These are phyloP conservation scores for Pammene fasciana DNA, from an alignment of 2,888 invertebrate genomes.

Conservation along the genomic window DNA sequence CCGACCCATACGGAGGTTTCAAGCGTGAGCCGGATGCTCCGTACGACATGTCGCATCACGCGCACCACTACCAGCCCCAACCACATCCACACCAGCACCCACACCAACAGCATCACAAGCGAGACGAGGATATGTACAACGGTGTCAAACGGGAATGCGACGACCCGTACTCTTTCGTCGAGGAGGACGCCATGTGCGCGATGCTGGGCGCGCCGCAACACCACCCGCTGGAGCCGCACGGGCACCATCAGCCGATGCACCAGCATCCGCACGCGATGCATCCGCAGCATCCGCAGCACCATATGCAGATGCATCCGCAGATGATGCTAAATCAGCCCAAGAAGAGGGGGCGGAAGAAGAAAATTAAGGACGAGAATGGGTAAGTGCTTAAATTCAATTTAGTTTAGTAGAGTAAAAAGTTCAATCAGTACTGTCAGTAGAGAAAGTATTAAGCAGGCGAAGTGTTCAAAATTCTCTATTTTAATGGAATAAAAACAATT, in stretches of 20 bases:
- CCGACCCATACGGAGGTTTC: constrained; percentile 69
- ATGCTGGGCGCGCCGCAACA: constrained; percentile 74
- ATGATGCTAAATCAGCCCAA: constrained; percentile 86
- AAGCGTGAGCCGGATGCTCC: constrained; percentile 75
- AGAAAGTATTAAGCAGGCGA: no score
- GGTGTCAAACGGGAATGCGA: constrained; percentile 85
- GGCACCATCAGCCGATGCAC: constrained; percentile 63
- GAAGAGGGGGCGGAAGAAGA: constrained; percentile 94
- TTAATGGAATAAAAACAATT: no score
- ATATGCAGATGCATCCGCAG: constrained; percentile 70
- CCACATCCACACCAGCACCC: constrained; percentile 45
- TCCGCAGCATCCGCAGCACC: constrained; percentile 50
- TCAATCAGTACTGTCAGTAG: no score
- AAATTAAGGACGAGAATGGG: constrained; percentile 86
- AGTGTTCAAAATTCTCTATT: no score
- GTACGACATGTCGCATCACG: constrained; percentile 76
- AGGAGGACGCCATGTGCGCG: constrained; percentile 87
- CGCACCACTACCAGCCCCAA: constrained; percentile 52
- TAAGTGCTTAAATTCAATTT: constrained; percentile 49
- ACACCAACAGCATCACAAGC: constrained; percentile 55
- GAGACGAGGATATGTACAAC: constrained; percentile 73
- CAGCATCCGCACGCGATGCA: constrained; percentile 53
- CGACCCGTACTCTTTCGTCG: constrained; percentile 94
- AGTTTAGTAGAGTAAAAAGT: no score
- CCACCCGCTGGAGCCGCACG: constrained; percentile 58